Percentiles rank a stretch among this genome's conserved stretches.
Evolutionary conservation across 2,113 vertebrate genomes (phyloP).

Genomic region (Eurystomus gularis): DNA sequence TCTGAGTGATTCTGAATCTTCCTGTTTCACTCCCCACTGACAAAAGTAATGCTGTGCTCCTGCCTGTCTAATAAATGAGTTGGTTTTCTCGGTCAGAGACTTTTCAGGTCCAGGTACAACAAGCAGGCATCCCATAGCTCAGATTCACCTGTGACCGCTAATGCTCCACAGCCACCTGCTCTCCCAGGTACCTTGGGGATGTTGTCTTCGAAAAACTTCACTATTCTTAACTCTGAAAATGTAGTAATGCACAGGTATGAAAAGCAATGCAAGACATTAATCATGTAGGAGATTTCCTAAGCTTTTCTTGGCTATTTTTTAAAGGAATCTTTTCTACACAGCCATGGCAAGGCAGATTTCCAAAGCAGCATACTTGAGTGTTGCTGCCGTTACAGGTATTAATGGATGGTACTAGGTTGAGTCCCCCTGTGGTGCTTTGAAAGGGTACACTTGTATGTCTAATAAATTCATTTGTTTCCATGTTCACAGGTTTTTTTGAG

Average conservation of each 20-base stretch:
- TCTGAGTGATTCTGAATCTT: background rate
- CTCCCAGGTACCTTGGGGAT: background rate
- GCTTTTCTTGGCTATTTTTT: background rate
- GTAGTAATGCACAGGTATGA: background rate
- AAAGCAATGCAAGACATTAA: background rate
- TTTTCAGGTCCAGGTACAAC: background rate
- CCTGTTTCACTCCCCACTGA: background rate
- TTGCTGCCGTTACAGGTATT: background rate
- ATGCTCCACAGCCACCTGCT: background rate
- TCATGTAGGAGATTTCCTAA: background rate
- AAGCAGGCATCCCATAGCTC: background rate
- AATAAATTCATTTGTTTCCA: background rate
- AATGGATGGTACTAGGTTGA: background rate
- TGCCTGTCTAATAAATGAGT: background rate
- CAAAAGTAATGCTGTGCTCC: background rate
- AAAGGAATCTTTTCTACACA: background rate
- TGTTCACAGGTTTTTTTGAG: background rate
- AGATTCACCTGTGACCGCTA: background rate
- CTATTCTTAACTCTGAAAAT: background rate
- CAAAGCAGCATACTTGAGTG: background rate
- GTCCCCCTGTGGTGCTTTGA: background rate
- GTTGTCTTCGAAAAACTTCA: background rate
- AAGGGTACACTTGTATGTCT: background rate
- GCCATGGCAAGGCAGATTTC: background rate
- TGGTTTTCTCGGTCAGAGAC: background rate